Percentiles rank a stretch among this genome's conserved stretches.
Conservation (phyloP, 1,140 invertebrate species). For the Drosophila fuyamai region DNA sequence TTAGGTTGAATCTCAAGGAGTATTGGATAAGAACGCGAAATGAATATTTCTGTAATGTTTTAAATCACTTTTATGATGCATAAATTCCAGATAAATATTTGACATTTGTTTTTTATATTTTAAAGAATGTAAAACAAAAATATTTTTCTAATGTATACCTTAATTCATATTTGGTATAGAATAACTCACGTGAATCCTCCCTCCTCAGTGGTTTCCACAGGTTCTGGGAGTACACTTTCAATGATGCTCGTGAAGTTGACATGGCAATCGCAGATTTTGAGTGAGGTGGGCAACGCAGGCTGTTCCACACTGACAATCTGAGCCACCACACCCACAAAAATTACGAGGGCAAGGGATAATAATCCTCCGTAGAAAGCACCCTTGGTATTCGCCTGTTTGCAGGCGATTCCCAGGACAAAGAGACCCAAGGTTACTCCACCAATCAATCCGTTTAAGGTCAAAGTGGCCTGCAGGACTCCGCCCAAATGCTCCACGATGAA, state of each 20-base stretch:
- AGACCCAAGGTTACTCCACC: constrained; percentile 93
- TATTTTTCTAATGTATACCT: too few relatives aligned
- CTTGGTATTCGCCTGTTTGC: constrained; percentile 92
- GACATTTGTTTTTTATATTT: too few relatives aligned
- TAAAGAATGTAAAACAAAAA: too few relatives aligned
- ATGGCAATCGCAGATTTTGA: constrained; percentile 83
- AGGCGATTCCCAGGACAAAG: constrained; percentile 95
- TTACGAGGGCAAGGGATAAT: constrained; percentile 85
- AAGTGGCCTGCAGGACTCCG: constrained; percentile 92
- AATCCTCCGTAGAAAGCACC: constrained; percentile 86
- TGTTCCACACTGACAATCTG: constrained; percentile 85
- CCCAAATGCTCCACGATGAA: constrained; percentile 93
- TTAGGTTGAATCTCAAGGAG: too few relatives aligned
- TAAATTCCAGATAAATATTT: too few relatives aligned
- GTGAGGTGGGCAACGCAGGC: constrained; percentile 80
- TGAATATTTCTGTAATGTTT: too few relatives aligned
- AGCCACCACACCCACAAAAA: constrained; percentile 85
- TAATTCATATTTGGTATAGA: too few relatives aligned
- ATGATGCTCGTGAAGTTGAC: constrained; percentile 82
- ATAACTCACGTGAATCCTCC: constrained; percentile 70
- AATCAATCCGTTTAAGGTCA: constrained; percentile 95
- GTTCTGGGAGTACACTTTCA: constrained; percentile 45
- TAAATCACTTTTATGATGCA: too few relatives aligned
- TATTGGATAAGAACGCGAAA: too few relatives aligned
- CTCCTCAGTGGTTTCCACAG: constrained; percentile 7